These are phyloP conservation scores for Tenualosa thibaudeaui DNA, from an alignment of 2,797 vertebrate species.

Conservation along the genomic window DNA sequence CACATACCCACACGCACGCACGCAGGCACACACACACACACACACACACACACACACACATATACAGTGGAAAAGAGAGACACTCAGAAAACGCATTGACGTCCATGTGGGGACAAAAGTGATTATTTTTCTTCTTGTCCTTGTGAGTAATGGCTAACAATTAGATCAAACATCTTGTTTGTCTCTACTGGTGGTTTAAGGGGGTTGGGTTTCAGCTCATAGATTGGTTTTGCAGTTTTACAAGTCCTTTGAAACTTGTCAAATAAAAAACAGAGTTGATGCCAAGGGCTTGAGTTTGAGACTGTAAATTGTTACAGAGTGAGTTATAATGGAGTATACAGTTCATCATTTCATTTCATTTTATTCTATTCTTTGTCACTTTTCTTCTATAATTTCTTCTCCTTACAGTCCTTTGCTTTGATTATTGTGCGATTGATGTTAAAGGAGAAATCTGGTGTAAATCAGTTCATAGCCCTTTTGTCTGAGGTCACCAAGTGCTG, in stretches of 20 bases:
- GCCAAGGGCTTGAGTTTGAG: conserved; percentile 9
- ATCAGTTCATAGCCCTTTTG: too few relatives aligned
- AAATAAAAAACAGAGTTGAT: not conserved
- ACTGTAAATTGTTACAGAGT: not conserved
- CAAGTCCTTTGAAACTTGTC: not conserved
- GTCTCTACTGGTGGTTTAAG: not conserved
- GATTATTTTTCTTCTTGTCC: not conserved
- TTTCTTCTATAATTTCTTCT: too few relatives aligned
- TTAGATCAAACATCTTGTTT: not conserved
- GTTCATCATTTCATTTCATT: not conserved
- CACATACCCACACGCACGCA: not conserved
- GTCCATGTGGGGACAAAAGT: not conserved
- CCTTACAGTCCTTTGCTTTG: too few relatives aligned
- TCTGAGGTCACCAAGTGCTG: too few relatives aligned
- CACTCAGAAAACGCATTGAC: not conserved
- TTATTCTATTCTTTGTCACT: not conserved
- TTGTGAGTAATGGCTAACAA: not conserved
- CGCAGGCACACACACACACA: not conserved
- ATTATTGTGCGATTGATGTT: too few relatives aligned
- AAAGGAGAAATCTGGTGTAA: too few relatives aligned
- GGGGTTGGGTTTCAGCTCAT: not conserved
- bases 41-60: not conserved
- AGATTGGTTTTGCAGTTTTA: not conserved
- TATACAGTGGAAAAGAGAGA: not conserved
- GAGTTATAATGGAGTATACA: not conserved